These are phyloP conservation scores for Sebastes goodei DNA, from an alignment of 2,797 vertebrate species.

Conservation along the genomic window DNA sequence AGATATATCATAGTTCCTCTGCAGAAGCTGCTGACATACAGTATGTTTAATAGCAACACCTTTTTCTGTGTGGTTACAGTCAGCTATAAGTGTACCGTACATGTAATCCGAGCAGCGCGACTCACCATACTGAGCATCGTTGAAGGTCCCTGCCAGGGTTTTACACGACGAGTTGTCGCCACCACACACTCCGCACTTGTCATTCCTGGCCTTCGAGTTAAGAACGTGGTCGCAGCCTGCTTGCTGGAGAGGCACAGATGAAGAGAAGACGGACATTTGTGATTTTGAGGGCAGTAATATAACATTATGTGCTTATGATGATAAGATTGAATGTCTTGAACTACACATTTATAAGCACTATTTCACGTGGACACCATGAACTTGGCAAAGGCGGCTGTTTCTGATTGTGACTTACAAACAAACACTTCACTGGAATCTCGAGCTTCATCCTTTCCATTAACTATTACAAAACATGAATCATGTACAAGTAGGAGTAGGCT, in stretches of 20 bases:
- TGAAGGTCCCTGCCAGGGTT: conserved; percentile 92
- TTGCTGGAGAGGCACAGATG: conserved; percentile 84
- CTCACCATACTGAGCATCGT: conserved; percentile 93
- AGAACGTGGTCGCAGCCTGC: conserved; percentile 96
- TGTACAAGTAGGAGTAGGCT: not conserved
- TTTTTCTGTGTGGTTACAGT: not conserved
- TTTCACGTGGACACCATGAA: not conserved
- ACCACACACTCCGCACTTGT: conserved; percentile 96
- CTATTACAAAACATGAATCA: not conserved
- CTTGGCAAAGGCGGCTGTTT: not conserved
- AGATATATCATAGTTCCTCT: conserved; percentile 16
- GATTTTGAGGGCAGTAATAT: not conserved
- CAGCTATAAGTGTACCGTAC: conserved; percentile 10
- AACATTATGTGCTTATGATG: not conserved
- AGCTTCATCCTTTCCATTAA: not conserved
- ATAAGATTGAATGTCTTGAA: not conserved
- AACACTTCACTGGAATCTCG: conserved; percentile 1
- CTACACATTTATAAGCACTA: not conserved
- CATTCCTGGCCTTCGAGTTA: conserved; percentile 94
- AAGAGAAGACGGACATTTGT: not conserved
- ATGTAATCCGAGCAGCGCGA: conserved; percentile 15
- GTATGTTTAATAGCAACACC: conserved; percentile 12
- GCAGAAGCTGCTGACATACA: conserved; percentile 26
- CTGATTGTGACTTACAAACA: conserved; percentile 1
- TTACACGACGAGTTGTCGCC: conserved; percentile 96